Evolutionary conservation across 1,140 invertebrate species (phyloP), one percentile per base, ranked within the genome.

Genomic region (Cyphomyrmex costatus): DNA sequence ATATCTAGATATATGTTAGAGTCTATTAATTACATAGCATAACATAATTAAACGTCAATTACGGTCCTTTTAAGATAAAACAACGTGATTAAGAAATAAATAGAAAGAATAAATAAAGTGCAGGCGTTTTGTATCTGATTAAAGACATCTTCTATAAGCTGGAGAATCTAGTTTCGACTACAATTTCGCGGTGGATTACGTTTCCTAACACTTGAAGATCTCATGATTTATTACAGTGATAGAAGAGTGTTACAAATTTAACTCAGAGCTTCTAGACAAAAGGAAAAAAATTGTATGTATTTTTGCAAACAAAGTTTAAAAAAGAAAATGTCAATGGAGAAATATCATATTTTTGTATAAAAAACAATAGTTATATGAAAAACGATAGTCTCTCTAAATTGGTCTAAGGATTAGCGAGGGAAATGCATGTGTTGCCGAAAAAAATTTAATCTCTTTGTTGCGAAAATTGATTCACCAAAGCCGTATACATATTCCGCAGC

Each of bases 181-280:
- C 19, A 33, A 65, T 65, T 68, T 68, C 36, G 46, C 65, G 65
- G n/a, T 24, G 36, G 65, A 68, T 68, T 68, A 68, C n/a, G 65
- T 68, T 68, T 68, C 65, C 36, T 68, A 68, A n/a, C 1, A 68
- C 65, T 68, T 68, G n/a, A 68, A 36, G 2, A 24, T 65, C 63
- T 65, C 19, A 68, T 16, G 65, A 68, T 68, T 68, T 68, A 68
- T 68, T 68, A 68, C 36, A 46, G 65, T n/a, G 36, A 65, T n/a
- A 8, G 8, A 65, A 27, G 24, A 63, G 16, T 7, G 16, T 63
- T 63, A 36, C n/a, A 65, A 65, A 65, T 65, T 65, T n/a, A 68
- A 66, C 10, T 68, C 36, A 24, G 10, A 68, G 12, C 33, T 46
- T 46, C 21, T 68, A 46, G 0, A 46, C 21, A 68, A 68, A 68